These are phyloP conservation scores for Fragum sueziense DNA, from an alignment of 2,888 invertebrate species.

Conservation along the genomic window DNA sequence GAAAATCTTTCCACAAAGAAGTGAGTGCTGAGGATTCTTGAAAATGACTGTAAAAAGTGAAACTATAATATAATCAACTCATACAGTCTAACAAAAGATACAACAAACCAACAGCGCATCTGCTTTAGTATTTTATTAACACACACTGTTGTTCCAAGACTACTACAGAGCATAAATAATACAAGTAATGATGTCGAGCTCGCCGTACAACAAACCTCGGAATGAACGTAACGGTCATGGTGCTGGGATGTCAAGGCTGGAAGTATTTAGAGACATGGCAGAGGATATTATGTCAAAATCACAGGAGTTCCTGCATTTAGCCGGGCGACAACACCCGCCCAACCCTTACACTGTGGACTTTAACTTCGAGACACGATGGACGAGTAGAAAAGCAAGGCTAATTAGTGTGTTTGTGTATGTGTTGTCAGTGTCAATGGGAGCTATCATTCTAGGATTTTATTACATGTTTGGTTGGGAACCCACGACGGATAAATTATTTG, in stretches of 20 bases:
- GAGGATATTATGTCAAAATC: slow-evolving; percentile 34
- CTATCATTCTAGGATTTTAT: slow-evolving; percentile 13
- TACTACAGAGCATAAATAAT: too few relatives aligned
- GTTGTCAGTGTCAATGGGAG: slow-evolving; percentile 16
- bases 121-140: too few relatives aligned
- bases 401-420: slow-evolving; percentile 23
- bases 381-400: slow-evolving; percentile 22
- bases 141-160: too few relatives aligned
- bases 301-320: slow-evolving; percentile 30
- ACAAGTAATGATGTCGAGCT: slow-evolving; percentile 9
- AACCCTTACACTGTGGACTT: slow-evolving; percentile 13
- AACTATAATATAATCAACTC: too few relatives aligned
- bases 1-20: too few relatives aligned
- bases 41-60: too few relatives aligned
- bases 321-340: slow-evolving; percentile 4
- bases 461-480: slow-evolving; percentile 23
- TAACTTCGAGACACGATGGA: slow-evolving; percentile 21
- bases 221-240: neutral
- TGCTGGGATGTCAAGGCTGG: slow-evolving; percentile 26
- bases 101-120: too few relatives aligned
- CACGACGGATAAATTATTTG: slow-evolving; percentile 10
- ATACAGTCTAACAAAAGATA: too few relatives aligned
- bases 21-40: too few relatives aligned
- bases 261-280: slow-evolving; percentile 36
- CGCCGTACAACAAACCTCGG: neutral